phyloP scores from a whole-genome alignment of 2,797 vertebrate species.

The Gymnocypris eckloni region DNA sequence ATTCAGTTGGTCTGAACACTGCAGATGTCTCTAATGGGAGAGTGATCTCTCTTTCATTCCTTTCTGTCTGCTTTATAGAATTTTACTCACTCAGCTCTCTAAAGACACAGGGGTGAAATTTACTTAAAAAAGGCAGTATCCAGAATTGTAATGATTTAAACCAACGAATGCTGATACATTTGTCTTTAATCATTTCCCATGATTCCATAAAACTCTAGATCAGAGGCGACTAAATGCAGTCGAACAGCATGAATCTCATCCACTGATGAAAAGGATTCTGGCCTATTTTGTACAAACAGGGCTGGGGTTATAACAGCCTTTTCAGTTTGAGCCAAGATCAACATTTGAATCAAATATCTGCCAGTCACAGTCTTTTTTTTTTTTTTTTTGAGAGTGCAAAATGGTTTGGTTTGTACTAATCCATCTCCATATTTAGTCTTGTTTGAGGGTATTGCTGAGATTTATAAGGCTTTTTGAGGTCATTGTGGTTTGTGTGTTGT shows the following conservation, averaged over 20 bases:
- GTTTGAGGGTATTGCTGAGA: not conserved
- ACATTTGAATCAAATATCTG: slow-evolving; percentile 23
- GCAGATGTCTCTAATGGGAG: slow-evolving; percentile 9
- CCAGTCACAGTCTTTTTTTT: not conserved
- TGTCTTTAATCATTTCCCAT: slow-evolving; percentile 32
- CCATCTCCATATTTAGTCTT: slow-evolving; percentile 8
- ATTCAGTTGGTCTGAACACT: slow-evolving; percentile 6
- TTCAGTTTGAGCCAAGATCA: slow-evolving; percentile 3
- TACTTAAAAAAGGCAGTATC: slow-evolving; percentile 8
- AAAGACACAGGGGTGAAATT: slow-evolving; percentile 4
- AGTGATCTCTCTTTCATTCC: not conserved
- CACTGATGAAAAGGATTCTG: slow-evolving; percentile 8
- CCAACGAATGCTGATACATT: not conserved
- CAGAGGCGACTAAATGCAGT: slow-evolving; percentile 8
- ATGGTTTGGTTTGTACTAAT: not conserved
- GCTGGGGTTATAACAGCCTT: slow-evolving; percentile 3
- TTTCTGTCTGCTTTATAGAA: not conserved
- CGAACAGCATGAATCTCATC: slow-evolving; percentile 20
- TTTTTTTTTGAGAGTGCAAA: not conserved
- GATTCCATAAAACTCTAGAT: slow-evolving; percentile 22
- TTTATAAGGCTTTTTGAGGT: slow-evolving; percentile 24
- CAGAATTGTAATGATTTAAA: not conserved
- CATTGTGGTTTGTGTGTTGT: not conserved
- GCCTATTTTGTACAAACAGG: slow-evolving; percentile 26
- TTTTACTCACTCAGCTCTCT: not conserved